A percentile compares a stretch with the other conserved stretches of the same genome.
These are phyloP conservation scores for Ommatoiulus sabulosus DNA, from an alignment of 2,888 invertebrate species.

Conservation along the genomic window DNA sequence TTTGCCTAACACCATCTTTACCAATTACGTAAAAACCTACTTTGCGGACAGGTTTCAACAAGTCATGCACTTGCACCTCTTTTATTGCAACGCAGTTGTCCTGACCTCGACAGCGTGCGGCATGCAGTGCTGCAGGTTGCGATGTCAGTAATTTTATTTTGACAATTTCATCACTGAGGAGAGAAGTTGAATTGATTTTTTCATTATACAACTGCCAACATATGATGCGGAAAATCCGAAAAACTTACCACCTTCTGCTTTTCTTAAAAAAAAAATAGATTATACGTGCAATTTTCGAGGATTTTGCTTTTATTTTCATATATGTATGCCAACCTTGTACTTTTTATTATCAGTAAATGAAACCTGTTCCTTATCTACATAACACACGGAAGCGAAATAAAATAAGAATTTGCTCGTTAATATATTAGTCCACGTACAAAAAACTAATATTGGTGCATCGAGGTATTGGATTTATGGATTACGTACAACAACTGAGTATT, in stretches of 20 bases:
- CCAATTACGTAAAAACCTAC: background rate
- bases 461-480: slow-evolving; percentile 36
- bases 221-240: background rate
- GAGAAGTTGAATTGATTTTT: slow-evolving; percentile 25
- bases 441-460: background rate
- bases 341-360: slow-evolving; percentile 42
- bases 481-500: background rate
- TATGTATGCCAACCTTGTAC: background rate
- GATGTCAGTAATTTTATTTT: background rate
- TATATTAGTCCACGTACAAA: background rate
- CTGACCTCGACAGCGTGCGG: background rate
- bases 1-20: background rate
- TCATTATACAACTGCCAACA: background rate
- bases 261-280: background rate
- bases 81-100: background rate
- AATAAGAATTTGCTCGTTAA: slow-evolving; percentile 21
- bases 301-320: background rate
- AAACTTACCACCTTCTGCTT: background rate
- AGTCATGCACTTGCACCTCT: background rate
- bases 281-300: background rate
- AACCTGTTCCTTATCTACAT: slow-evolving; percentile 20
- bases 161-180: background rate
- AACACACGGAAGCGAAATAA: background rate
- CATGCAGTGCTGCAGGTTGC: background rate
- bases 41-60: background rate